Evolutionary conservation across 2,888 invertebrate species (phyloP).

Genomic region (Rotaria socialis): DNA sequence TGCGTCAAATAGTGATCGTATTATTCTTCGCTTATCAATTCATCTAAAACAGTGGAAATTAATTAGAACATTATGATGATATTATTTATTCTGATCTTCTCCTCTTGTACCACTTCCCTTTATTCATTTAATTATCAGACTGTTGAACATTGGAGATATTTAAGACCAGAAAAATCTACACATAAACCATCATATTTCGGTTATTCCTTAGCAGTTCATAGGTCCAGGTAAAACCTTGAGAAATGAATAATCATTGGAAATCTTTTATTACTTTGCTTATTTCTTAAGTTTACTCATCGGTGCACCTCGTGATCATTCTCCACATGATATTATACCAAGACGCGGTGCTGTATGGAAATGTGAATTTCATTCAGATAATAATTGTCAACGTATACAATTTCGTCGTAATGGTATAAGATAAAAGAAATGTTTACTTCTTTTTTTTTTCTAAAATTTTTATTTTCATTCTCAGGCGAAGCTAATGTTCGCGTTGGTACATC

Average conservation of each 20-base stretch:
- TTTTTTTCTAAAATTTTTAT: not conserved
- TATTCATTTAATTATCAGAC: conserved; percentile 30
- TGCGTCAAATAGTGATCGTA: not conserved
- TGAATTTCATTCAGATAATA: not conserved
- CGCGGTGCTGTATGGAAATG: not conserved
- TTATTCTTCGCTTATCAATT: not conserved
- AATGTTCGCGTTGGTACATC: not conserved
- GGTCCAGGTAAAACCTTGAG: not conserved
- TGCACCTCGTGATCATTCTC: conserved; percentile 6
- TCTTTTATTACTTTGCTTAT: not conserved
- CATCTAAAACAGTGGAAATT: not conserved
- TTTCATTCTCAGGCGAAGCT: not conserved
- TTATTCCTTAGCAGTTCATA: conserved; percentile 20
- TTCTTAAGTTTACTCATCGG: not conserved
- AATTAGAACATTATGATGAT: not conserved
- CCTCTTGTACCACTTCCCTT: not conserved
- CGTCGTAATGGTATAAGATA: not conserved
- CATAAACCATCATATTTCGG: not conserved
- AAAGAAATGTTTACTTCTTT: not conserved
- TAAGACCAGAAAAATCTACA: not conserved
- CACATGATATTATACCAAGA: not conserved
- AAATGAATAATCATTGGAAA: too few species aligned
- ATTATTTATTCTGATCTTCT: not conserved
- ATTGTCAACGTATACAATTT: conserved; percentile 11
- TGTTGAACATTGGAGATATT: conserved; percentile 34